These are phyloP conservation scores for Chelonus insularis DNA, from an alignment of 1,140 invertebrate genomes.

Conservation along the genomic window DNA sequence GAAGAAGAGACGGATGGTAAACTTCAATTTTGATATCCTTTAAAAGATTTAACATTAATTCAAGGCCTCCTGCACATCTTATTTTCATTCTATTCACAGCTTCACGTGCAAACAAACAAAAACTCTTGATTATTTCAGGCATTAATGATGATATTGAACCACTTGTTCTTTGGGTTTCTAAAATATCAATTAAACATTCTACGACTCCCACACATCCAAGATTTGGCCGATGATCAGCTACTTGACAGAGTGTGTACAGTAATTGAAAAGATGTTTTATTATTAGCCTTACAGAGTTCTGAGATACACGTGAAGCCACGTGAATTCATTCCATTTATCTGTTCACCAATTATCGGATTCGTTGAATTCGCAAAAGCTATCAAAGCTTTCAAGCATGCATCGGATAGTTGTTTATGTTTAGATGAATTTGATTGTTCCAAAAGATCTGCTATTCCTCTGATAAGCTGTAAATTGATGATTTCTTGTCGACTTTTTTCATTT, in stretches of 20 bases:
- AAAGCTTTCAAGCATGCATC: slow-evolving; percentile 52
- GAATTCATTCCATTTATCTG: slow-evolving; percentile 44
- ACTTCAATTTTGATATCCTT: slow-evolving; percentile 37
- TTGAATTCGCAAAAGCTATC: slow-evolving; percentile 36
- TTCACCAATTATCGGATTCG: slow-evolving; percentile 33
- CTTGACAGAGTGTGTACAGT: slow-evolving; percentile 43
- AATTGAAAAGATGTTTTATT: slow-evolving; percentile 48
- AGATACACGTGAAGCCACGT: slow-evolving; percentile 41
- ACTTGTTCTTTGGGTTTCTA: slow-evolving; percentile 29
- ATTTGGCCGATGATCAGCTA: slow-evolving; percentile 44
- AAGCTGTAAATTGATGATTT: slow-evolving; percentile 39
- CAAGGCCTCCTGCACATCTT: slow-evolving; percentile 38
- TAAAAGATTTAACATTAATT: slow-evolving; percentile 44
- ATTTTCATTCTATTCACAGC: slow-evolving; percentile 48
- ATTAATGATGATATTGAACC: slow-evolving; percentile 18
- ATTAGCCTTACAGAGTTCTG: slow-evolving; percentile 37
- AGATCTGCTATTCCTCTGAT: slow-evolving; percentile 40
- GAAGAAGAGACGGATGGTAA: slow-evolving; percentile 43
- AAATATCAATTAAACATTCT: slow-evolving; percentile 37
- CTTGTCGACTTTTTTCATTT: slow-evolving; percentile 38
- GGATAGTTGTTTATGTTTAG: slow-evolving; percentile 37
- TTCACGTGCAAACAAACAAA: slow-evolving; percentile 52
- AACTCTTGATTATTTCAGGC: slow-evolving; percentile 36
- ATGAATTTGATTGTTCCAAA: slow-evolving; percentile 32
- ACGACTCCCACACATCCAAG: slow-evolving; percentile 44